Evolutionary conservation across 2,113 vertebrate genomes (phyloP).

Genomic region (Daubentonia madagascariensis): DNA sequence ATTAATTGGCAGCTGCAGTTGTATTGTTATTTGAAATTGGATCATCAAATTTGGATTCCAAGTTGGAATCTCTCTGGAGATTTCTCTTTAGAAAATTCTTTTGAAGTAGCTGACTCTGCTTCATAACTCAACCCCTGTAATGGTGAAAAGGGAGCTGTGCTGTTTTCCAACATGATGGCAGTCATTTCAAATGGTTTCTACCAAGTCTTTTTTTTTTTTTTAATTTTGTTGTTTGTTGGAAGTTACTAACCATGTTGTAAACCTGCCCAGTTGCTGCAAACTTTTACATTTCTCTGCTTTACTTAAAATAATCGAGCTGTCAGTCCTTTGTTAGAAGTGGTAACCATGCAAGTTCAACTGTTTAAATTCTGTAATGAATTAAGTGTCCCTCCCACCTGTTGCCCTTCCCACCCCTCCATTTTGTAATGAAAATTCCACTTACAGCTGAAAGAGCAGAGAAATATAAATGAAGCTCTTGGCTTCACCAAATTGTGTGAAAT

Average conservation of each 20-base stretch:
- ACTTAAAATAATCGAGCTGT: conserved; percentile 88
- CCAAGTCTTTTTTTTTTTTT: conserved; percentile 85
- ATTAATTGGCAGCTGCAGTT: conserved; percentile 81
- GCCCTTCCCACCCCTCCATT: conserved; percentile 70
- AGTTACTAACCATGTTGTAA: conserved; percentile 94
- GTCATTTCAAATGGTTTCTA: conserved; percentile 89
- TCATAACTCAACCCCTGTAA: conserved; percentile 58
- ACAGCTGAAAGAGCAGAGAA: conserved; percentile 94
- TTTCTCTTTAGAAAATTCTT: conserved; percentile 74
- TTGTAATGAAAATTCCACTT: conserved; percentile 94
- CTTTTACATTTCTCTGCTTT: conserved; percentile 93
- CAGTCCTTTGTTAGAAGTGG: conserved; percentile 86
- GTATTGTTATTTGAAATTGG: conserved; percentile 72
- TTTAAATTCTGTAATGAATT: conserved; percentile 87
- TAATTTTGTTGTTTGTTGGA: conserved; percentile 90
- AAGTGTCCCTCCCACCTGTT: conserved; percentile 75
- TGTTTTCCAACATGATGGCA: conserved; percentile 91
- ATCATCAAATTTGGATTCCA: conserved; percentile 76
- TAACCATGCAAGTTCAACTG: conserved; percentile 88
- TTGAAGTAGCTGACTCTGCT: conserved; percentile 70
- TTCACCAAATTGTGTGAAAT: conserved; percentile 84
- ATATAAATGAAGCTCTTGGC: conserved; percentile 87
- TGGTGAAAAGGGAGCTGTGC: conserved; percentile 81
- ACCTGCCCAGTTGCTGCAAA: conserved; percentile 89
- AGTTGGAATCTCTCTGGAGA: conserved; percentile 74